Conservation (phyloP, 2,113 vertebrate genomes). For the Glaucidium brasilianum region DNA sequence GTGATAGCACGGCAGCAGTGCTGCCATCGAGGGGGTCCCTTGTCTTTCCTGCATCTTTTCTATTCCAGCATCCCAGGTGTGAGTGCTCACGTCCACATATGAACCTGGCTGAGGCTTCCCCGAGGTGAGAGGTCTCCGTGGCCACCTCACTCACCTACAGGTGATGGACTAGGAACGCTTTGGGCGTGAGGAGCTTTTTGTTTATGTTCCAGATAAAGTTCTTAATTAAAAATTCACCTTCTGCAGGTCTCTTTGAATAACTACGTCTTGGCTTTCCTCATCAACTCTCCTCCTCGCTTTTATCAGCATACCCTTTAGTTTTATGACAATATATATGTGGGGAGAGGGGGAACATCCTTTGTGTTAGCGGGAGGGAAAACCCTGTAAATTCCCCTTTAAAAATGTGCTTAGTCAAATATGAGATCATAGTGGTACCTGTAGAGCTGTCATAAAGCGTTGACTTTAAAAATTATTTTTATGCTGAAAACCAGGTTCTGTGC, state of each 20-base stretch:
- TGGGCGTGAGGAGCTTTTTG: rapidly evolving
- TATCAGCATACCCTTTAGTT: not conserved
- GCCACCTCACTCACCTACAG: rapidly evolving
- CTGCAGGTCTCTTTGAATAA: not conserved
- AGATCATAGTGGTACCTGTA: not conserved
- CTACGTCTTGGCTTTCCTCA: not conserved
- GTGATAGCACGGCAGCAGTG: not conserved
- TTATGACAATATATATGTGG: rapidly evolving
- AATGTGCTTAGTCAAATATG: rapidly evolving
- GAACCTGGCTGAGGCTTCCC: not conserved
- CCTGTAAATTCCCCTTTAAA: not conserved
- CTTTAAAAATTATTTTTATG: not conserved
- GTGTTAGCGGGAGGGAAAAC: not conserved
- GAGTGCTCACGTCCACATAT: rapidly evolving
- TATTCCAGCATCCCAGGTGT: rapidly evolving
- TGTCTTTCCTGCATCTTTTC: not conserved
- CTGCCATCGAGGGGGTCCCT: not conserved
- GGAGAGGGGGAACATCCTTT: not conserved
- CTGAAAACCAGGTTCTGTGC: not conserved
- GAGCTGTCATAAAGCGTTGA: not conserved
- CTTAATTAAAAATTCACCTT: not conserved
- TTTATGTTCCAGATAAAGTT: not conserved
- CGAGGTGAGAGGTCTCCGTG: rapidly evolving
- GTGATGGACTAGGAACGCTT: not conserved
- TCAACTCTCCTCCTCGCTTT: not conserved